A percentile compares a stretch with the other conserved stretches of the same genome.
phyloP scores from a whole-genome alignment of 2,113 vertebrate species.

The Ageneiosus marmoratus region DNA sequence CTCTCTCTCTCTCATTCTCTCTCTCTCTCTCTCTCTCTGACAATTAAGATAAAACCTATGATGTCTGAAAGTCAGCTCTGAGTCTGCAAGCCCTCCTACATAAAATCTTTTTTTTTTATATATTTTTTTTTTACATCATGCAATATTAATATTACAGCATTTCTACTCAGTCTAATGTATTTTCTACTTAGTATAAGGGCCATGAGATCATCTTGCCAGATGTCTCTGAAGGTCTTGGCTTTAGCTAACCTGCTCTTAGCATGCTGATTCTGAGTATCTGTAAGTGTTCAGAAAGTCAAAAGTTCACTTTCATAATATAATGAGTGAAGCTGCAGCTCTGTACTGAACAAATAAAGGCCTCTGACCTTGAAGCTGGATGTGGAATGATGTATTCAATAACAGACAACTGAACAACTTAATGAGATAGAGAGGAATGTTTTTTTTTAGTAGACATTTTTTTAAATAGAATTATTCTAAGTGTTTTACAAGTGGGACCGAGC shows the following conservation, averaged over 20 bases:
- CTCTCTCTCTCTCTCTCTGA: not conserved
- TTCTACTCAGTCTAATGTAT: not conserved
- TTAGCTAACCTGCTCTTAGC: not conserved
- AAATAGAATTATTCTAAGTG: not conserved
- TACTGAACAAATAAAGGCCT: not conserved
- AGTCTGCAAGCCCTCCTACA: constrained; percentile 18
- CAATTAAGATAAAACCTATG: not conserved
- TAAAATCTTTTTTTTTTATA: too few relatives aligned
- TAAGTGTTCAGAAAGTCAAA: constrained; percentile 15
- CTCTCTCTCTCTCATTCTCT: too few relatives aligned
- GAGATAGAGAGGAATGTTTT: not conserved
- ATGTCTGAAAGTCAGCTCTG: not conserved
- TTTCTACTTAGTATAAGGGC: constrained; percentile 2
- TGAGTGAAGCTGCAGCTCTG: constrained; percentile 1
- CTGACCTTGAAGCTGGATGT: not conserved
- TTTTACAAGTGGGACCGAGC: not conserved
- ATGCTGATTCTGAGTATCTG: not conserved
- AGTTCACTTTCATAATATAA: constrained; percentile 11
- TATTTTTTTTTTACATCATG: not conserved
- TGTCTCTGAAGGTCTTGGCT: not conserved
- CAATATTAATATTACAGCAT: constrained; percentile 10
- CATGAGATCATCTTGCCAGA: not conserved
- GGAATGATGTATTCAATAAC: not conserved
- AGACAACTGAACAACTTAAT: not conserved
- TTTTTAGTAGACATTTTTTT: not conserved